These are phyloP conservation scores for Drosophila kepulauana DNA, from an alignment of 1,140 invertebrate species.

Conservation along the genomic window DNA sequence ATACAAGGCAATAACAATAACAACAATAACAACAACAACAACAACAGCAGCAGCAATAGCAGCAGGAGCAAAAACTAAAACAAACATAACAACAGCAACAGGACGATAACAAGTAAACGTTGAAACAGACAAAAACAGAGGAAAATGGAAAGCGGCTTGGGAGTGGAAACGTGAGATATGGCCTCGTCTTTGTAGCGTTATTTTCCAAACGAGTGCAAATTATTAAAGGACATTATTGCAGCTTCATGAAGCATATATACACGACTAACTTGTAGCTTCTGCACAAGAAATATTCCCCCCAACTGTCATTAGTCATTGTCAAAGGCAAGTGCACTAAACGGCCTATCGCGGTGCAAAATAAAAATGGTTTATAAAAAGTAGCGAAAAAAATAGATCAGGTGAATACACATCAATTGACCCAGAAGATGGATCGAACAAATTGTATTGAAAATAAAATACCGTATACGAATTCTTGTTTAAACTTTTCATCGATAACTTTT, in stretches of 20 bases:
- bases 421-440: background rate
- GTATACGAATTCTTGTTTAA: too few relatives aligned
- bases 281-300: too few relatives aligned
- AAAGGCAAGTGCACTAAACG: conserved; percentile 65
- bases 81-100: conserved; percentile 14
- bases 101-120: conserved; percentile 4
- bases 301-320: conserved; percentile 49
- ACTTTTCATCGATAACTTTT: too few relatives aligned
- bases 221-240: conserved; percentile 83
- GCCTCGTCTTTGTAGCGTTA: conserved; percentile 73
- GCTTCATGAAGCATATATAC: conserved; percentile 71
- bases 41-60: conserved; percentile 14
- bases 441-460: too few relatives aligned
- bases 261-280: background rate
- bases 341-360: conserved; percentile 25
- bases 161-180: conserved; percentile 49
- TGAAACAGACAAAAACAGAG: background rate
- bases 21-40: conserved; percentile 7
- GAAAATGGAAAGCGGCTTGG: background rate
- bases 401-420: conserved; percentile 45
- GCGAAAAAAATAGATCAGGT: background rate
- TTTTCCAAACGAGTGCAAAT: conserved; percentile 82
- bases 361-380: conserved; percentile 6
- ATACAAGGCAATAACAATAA: conserved; percentile 24
- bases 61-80: background rate